phyloP scores from a whole-genome alignment of 2,888 invertebrate species.

The Limnephilus lunatus region DNA sequence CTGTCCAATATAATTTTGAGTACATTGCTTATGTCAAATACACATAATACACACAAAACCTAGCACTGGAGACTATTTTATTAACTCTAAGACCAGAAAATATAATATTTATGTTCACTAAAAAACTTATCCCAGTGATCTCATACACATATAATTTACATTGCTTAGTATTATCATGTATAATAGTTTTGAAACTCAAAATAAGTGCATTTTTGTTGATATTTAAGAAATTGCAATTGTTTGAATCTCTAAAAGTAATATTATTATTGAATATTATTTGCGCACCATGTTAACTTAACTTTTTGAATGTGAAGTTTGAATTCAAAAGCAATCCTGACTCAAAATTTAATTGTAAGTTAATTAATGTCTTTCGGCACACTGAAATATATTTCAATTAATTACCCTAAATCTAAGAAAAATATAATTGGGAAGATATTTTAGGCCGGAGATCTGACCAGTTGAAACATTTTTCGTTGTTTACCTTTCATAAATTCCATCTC shows the following conservation, averaged over 20 bases:
- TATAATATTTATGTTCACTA: constrained; percentile 46
- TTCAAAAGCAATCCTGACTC: not conserved
- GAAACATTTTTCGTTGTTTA: not conserved
- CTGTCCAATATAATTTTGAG: constrained; percentile 37
- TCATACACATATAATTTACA: constrained; percentile 27
- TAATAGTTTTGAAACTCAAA: constrained; percentile 23
- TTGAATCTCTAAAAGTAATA: not conserved
- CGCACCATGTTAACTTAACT: not conserved
- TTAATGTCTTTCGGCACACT: not conserved
- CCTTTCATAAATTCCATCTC: not conserved
- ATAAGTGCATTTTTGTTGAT: constrained; percentile 18
- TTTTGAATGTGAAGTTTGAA: not conserved
- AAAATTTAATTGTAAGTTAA: not conserved
- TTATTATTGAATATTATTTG: no score
- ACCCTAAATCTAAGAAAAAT: not conserved
- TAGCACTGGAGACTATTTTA: constrained; percentile 56
- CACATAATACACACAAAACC: constrained; percentile 51
- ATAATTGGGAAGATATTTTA: not conserved
- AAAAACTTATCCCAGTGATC: constrained; percentile 22
- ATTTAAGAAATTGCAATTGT: not conserved
- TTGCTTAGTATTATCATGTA: not conserved
- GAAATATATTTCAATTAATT: not conserved
- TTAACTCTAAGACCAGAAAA: constrained; percentile 57
- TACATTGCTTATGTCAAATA: constrained; percentile 58
- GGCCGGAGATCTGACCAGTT: not conserved